Evolutionary conservation across 2,888 invertebrate species (phyloP).

Genomic region (Macropis europaea): DNA sequence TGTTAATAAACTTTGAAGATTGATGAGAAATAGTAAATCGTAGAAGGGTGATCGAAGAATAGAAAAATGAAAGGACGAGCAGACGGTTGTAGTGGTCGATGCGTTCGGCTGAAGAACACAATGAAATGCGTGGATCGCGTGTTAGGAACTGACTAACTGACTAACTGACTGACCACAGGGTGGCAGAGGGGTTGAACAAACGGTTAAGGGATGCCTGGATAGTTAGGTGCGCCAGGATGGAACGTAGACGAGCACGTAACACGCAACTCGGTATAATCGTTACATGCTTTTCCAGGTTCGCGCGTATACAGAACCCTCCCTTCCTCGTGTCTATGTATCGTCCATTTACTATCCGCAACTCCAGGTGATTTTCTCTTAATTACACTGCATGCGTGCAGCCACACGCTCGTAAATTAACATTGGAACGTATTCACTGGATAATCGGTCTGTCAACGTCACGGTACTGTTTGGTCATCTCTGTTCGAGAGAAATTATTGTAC

Average conservation of each 20-base stretch:
- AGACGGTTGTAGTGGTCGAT: too few relatives aligned
- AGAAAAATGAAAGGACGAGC: too few relatives aligned
- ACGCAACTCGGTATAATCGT: constrained; percentile 64
- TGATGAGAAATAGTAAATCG: too few relatives aligned
- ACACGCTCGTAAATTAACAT: constrained; percentile 4
- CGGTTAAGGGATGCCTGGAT: constrained; percentile 66
- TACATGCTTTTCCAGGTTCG: constrained; percentile 41
- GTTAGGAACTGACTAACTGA: constrained; percentile 65
- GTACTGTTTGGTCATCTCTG: too few relatives aligned
- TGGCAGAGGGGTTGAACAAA: constrained; percentile 62
- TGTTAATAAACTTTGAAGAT: too few relatives aligned
- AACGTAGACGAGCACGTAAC: constrained; percentile 65
- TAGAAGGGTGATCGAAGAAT: too few relatives aligned
- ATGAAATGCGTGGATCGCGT: constrained; percentile 77
- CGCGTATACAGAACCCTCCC: constrained; percentile 1
- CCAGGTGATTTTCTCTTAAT: constrained; percentile 56
- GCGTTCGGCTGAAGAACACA: constrained; percentile 24
- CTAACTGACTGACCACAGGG: constrained; percentile 74
- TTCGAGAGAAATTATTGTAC: too few relatives aligned
- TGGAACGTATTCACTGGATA: too few relatives aligned
- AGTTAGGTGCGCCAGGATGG: constrained; percentile 60
- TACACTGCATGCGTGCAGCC: constrained; percentile 32
- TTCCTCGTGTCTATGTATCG: neutral
- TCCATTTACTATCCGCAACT: constrained; percentile 24
- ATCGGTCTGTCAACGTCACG: too few relatives aligned